Conservation (phyloP, 2,113 vertebrate species). For the Planiliza haematocheilus region DNA sequence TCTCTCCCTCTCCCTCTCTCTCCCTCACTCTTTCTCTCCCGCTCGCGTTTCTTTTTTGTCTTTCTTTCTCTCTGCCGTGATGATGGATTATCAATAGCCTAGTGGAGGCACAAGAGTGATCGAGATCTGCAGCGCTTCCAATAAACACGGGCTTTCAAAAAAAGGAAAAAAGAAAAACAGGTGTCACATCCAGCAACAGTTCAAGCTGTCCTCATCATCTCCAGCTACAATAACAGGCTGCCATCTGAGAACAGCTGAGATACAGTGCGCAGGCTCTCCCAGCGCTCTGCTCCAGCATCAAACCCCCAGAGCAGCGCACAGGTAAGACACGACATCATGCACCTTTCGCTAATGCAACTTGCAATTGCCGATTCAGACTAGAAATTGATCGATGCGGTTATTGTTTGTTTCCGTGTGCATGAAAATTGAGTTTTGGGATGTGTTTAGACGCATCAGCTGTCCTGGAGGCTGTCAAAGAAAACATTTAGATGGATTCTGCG, state of each 20-base stretch:
- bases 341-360: conserved; percentile 46
- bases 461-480: conserved; percentile 55
- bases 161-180: conserved; percentile 32
- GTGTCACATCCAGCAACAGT: conserved; percentile 61
- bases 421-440: conserved; percentile 36
- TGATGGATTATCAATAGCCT: conserved; percentile 57
- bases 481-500: conserved; percentile 70
- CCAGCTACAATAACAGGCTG: conserved; percentile 70
- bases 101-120: conserved; percentile 39
- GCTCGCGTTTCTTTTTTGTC: background rate
- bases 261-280: conserved; percentile 77
- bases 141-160: conserved; percentile 5
- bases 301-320: conserved; percentile 71
- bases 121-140: conserved; percentile 36
- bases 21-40: background rate
- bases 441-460: conserved; percentile 47
- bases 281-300: conserved; percentile 67
- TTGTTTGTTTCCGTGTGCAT: conserved; percentile 18
- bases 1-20: background rate
- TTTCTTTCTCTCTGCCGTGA: background rate
- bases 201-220: conserved; percentile 61
- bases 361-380: background rate
- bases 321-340: conserved; percentile 80
- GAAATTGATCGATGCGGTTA: conserved; percentile 7
- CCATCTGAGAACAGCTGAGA: conserved; percentile 62